A percentile compares a stretch with the other conserved stretches of the same genome.
Evolutionary conservation across 2,797 vertebrate species (phyloP).

Genomic region (Peromyscus attwateri): DNA sequence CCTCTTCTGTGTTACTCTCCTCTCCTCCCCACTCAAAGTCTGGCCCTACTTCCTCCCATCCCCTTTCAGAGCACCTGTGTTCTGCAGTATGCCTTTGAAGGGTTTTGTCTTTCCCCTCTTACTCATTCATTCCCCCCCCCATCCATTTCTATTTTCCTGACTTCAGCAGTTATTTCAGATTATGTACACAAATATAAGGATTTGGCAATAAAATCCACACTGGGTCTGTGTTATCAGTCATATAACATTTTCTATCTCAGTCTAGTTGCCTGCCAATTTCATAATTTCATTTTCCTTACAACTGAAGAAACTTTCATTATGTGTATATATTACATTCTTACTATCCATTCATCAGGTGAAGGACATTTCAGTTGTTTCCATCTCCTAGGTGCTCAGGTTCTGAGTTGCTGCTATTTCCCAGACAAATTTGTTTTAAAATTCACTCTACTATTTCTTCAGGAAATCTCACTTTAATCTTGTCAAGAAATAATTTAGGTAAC

Average conservation of each 20-base stretch:
- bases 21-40: not conserved
- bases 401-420: not conserved
- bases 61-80: not conserved
- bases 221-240: not conserved
- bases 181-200: not conserved
- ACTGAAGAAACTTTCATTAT: too few species aligned
- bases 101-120: too few species aligned
- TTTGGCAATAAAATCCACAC: not conserved
- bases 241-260: not conserved
- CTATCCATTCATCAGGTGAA: not conserved
- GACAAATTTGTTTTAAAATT: not conserved
- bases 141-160: not conserved
- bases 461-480: not conserved
- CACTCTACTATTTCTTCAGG: not conserved
- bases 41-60: too few species aligned
- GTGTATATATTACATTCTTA: not conserved
- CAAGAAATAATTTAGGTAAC: not conserved
- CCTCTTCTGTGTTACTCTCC: not conserved
- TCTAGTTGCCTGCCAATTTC: not conserved
- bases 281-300: not conserved
- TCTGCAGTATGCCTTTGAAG: not conserved
- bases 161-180: not conserved
- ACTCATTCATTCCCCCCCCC: too few species aligned
- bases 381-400: constrained; percentile 7
- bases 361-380: not conserved